These are phyloP conservation scores for Flexamia atlantica DNA, from an alignment of 2,888 invertebrate species.

Conservation along the genomic window DNA sequence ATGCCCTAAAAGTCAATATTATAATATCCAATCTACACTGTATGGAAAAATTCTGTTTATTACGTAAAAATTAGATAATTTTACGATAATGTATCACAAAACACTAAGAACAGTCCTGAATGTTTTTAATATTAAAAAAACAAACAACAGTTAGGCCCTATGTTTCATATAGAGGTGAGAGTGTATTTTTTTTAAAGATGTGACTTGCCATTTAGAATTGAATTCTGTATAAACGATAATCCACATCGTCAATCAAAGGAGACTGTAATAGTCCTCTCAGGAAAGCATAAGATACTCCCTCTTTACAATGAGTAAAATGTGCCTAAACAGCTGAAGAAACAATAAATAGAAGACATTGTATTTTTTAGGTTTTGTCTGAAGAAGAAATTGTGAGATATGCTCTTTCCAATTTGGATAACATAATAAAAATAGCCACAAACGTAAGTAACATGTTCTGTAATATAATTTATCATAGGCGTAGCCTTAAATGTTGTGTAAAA, in stretches of 20 bases:
- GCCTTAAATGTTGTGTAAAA: neutral
- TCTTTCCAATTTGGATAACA: neutral
- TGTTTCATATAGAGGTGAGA: no score
- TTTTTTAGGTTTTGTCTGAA: slow-evolving; percentile 22
- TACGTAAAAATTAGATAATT: no score
- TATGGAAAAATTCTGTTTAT: no score
- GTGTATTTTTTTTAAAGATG: no score
- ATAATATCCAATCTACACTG: no score
- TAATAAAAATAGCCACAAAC: slow-evolving; percentile 18
- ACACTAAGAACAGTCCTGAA: no score
- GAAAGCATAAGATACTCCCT: no score
- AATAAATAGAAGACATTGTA: neutral
- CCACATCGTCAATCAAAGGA: neutral
- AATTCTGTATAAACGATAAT: neutral
- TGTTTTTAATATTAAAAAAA: no score
- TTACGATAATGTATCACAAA: no score
- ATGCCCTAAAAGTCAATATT: no score
- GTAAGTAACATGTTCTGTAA: slow-evolving; percentile 1
- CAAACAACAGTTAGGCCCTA: no score
- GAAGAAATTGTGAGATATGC: slow-evolving; percentile 29
- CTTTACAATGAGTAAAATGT: neutral
- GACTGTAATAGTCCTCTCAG: no score
- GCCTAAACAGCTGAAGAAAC: neutral
- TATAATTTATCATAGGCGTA: neutral
- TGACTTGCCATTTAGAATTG: neutral